These are phyloP conservation scores for Pollachius pollachius DNA, from an alignment of 2,113 vertebrate genomes.

Conservation along the genomic window DNA sequence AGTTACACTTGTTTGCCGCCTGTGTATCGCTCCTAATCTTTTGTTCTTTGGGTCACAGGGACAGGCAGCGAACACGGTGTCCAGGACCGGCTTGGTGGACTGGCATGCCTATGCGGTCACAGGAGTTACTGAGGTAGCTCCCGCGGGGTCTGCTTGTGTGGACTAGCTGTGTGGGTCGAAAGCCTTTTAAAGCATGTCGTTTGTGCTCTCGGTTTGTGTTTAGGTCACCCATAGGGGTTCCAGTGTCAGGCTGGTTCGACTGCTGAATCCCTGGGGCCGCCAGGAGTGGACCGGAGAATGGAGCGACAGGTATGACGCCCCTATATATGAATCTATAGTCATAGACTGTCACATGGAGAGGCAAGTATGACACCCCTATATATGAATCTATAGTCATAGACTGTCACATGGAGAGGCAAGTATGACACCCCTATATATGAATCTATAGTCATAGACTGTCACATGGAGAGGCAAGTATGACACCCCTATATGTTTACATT, in stretches of 20 bases:
- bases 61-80: background rate
- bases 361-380: slow-evolving; percentile 19
- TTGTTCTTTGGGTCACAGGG: slow-evolving; percentile 19
- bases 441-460: too few species aligned
- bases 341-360: too few species aligned
- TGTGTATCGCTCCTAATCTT: background rate
- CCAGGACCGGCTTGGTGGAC: slow-evolving; percentile 23
- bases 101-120: slow-evolving; percentile 26
- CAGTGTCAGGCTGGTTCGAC: slow-evolving; percentile 34
- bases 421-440: background rate
- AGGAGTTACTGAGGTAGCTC: too few species aligned
- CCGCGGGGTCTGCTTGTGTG: background rate
- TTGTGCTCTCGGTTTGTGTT: background rate
- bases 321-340: too few species aligned
- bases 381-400: too few species aligned
- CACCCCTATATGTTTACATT: too few species aligned
- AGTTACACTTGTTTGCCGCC: background rate
- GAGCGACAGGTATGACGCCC: slow-evolving; percentile 37
- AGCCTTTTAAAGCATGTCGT: background rate
- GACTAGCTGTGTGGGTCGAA: background rate
- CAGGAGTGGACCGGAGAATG: slow-evolving; percentile 45
- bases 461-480: slow-evolving; percentile 42
- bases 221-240: slow-evolving; percentile 15
- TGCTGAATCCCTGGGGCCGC: slow-evolving; percentile 47
- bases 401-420: slow-evolving; percentile 51